These are phyloP conservation scores for Galeopsomyia nigrocyanea DNA, from an alignment of 2,888 invertebrate species.

Conservation along the genomic window DNA sequence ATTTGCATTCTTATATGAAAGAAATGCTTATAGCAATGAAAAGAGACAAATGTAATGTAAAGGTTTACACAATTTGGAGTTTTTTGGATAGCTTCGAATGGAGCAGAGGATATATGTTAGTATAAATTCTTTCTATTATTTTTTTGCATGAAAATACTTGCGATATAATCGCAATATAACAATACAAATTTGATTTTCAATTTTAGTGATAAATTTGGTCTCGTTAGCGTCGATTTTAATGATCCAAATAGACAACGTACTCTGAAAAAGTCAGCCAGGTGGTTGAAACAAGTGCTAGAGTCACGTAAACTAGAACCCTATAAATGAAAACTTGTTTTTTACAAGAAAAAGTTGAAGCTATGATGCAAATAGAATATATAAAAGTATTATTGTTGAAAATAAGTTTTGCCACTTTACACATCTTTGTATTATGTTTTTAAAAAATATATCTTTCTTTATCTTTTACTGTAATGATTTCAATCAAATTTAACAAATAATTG, in stretches of 20 bases:
- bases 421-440: no score
- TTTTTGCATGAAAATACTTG: neutral
- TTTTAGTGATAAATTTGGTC: constrained; percentile 72
- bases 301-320: no score
- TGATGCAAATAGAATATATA: no score
- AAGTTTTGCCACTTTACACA: no score
- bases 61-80: constrained; percentile 75
- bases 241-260: constrained; percentile 73
- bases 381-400: no score
- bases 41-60: constrained; percentile 69
- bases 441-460: no score
- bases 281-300: constrained; percentile 60
- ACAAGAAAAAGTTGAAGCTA: no score
- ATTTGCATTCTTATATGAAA: constrained; percentile 67
- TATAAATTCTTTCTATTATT: neutral
- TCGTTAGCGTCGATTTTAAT: constrained; percentile 78
- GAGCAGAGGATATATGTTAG: constrained; percentile 72
- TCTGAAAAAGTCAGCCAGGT: constrained; percentile 75
- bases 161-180: neutral
- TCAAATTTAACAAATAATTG: no score
- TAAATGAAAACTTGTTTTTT: no score
- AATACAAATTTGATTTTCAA: constrained; percentile 2
- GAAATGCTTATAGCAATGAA: constrained; percentile 70
- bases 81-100: constrained; percentile 79
- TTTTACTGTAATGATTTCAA: no score